These are phyloP conservation scores for Siniperca chuatsi DNA, from an alignment of 2,113 vertebrate genomes.

Conservation along the genomic window DNA sequence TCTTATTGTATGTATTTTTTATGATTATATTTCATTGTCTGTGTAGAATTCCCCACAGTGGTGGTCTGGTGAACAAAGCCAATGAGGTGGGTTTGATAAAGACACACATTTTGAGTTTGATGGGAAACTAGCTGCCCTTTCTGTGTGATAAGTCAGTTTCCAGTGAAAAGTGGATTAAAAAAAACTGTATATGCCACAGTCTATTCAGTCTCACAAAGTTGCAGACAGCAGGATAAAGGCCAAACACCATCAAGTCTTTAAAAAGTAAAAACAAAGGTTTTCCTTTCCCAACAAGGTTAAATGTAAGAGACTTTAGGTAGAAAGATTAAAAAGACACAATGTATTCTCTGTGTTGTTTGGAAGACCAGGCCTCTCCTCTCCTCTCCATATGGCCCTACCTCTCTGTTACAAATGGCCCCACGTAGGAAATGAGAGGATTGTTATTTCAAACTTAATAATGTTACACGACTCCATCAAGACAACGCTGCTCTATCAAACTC, in stretches of 20 bases:
- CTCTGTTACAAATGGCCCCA: slow-evolving; percentile 74
- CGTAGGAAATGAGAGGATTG: slow-evolving; percentile 78
- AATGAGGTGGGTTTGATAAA: slow-evolving; percentile 73
- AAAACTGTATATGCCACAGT: slow-evolving; percentile 52
- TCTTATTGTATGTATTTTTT: slow-evolving; percentile 74
- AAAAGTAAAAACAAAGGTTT: slow-evolving; percentile 62
- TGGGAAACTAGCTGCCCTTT: slow-evolving; percentile 71
- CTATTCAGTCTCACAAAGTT: slow-evolving; percentile 56
- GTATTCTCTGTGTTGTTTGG: slow-evolving; percentile 16
- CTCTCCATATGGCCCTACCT: slow-evolving; percentile 6
- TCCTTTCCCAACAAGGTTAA: slow-evolving; percentile 49
- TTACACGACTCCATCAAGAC: slow-evolving; percentile 82
- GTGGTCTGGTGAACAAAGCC: slow-evolving; percentile 72
- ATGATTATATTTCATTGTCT: slow-evolving; percentile 73
- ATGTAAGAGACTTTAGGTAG: slow-evolving; percentile 10
- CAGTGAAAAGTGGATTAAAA: slow-evolving; percentile 67
- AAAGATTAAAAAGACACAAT: slow-evolving; percentile 10
- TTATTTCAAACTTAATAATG: slow-evolving; percentile 86
- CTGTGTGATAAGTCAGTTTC: slow-evolving; percentile 70
- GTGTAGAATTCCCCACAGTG: slow-evolving; percentile 53
- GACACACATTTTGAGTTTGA: slow-evolving; percentile 64
- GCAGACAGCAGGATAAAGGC: slow-evolving; percentile 62
- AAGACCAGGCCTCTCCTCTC: slow-evolving; percentile 7
- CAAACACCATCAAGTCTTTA: slow-evolving; percentile 57
- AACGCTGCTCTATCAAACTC: slow-evolving; percentile 83